phyloP scores from a whole-genome alignment of 2,113 vertebrate genomes.

The Paradisaea rubra region DNA sequence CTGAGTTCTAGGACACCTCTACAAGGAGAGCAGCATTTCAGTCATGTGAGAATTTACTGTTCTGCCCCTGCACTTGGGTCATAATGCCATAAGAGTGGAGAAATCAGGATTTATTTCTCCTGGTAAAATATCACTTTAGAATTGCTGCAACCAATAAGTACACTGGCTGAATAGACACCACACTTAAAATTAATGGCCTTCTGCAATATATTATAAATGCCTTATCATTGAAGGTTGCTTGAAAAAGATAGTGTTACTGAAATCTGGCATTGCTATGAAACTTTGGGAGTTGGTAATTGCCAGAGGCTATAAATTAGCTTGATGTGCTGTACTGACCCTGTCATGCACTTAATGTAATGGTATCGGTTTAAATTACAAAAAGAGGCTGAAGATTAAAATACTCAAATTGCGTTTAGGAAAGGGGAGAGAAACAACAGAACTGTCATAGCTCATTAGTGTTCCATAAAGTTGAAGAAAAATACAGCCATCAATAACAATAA shows the following conservation, averaged over 20 bases:
- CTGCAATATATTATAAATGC: neutral
- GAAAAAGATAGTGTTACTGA: neutral
- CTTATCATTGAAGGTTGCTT: neutral
- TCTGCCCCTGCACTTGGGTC: neutral
- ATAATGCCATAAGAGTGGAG: neutral
- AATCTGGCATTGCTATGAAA: neutral
- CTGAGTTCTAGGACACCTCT: neutral
- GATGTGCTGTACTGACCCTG: neutral
- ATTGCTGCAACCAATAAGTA: neutral
- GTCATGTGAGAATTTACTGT: neutral
- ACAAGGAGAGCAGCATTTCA: accelerated
- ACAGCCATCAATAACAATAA: neutral
- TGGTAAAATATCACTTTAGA: neutral
- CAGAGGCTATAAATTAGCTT: neutral
- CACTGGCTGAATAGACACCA: neutral
- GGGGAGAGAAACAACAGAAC: neutral
- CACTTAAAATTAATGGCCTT: neutral
- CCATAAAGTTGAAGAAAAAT: neutral
- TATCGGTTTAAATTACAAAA: constrained; percentile 6
- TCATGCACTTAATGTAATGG: neutral
- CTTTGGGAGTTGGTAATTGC: neutral
- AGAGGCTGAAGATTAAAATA: neutral
- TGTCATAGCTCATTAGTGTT: neutral
- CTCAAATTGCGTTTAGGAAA: neutral
- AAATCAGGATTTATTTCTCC: neutral